Base-by-base conservation (phyloP, 2,888 invertebrate species). In the Euzetes globulus region DNA sequence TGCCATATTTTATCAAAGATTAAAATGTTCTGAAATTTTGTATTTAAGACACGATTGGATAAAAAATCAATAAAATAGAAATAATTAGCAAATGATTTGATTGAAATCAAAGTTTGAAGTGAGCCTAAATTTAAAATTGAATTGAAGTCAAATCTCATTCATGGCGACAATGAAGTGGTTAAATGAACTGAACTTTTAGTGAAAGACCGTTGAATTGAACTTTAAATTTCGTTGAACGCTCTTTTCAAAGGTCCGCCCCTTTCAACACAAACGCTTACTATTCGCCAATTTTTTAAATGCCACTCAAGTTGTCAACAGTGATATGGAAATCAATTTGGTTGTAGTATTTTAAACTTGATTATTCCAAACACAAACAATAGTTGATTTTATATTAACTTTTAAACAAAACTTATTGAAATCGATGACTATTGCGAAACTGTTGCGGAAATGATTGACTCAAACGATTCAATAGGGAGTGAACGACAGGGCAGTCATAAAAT, bases 161-260 rank as follows among this genome's bases (percentile, higher is more conserved):
- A 63, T 27, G 6, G n/a, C 33, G 45, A 63, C 33, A 63, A 63
- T 63, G 6, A 9, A 9, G 17, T 22, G 7, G 25, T 29, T 1
- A 13, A 58, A 58, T 15, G 1, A 2, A 58, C 13, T 27, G 15
- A 58, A 55, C 55, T 19, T 17, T 29, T 13, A 58, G 3, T 58
- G 17, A 58, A 58, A 45, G 70, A 41, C 70, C 70, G 70, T 70
- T 70, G 70, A 70, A 70, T 70, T 45, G 27, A 45, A 70, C 70
- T 70, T 70, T 70, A 70, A 70, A 70, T 70, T 70, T 70, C 9
- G 60, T 60, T 22, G 15, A 60, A 25, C 11, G 19, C n/a, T 60
- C 29, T 60, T n/a, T 13, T 50, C n/a, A 19, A 52, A 52, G 25
- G 6, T 52, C 52, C 41, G 41, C 41, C 41, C 11, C 41, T 41